A percentile compares a stretch with the other conserved stretches of the same genome.
Evolutionary conservation across 1,140 invertebrate species (phyloP).

Genomic region (Euura saliciscinereae): DNA sequence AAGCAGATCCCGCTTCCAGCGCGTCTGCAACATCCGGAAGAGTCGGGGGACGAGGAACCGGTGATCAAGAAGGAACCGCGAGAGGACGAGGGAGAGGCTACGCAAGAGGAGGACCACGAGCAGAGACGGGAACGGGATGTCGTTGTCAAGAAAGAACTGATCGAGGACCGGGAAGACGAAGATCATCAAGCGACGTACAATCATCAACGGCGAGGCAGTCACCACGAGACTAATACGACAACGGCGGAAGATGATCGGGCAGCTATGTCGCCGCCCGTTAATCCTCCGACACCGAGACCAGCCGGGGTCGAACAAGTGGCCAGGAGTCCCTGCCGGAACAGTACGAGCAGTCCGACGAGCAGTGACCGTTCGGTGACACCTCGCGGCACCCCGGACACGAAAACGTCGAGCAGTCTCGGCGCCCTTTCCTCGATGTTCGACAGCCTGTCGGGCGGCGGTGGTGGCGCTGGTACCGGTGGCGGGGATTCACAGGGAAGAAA

Average conservation of each 20-base stretch:
- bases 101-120: constrained; percentile 38
- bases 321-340: constrained; percentile 66
- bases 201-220: constrained; percentile 45
- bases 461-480: constrained; percentile 50
- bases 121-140: constrained; percentile 38
- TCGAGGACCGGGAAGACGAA: constrained; percentile 52
- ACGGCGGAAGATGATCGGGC: constrained; percentile 49
- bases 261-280: constrained; percentile 61
- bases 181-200: constrained; percentile 49
- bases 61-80: constrained; percentile 56
- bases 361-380: constrained; percentile 78
- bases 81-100: constrained; percentile 51
- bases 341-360: constrained; percentile 69
- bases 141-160: constrained; percentile 54
- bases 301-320: constrained; percentile 47
- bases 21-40: constrained; percentile 44
- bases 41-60: constrained; percentile 56
- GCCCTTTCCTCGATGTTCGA: constrained; percentile 91
- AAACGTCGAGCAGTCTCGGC: constrained; percentile 75
- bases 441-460: constrained; percentile 70
- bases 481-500: constrained; percentile 65
- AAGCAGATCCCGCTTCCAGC: constrained; percentile 61
- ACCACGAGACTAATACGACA: constrained; percentile 41
- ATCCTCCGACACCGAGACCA: constrained; percentile 60
- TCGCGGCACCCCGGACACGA: constrained; percentile 71